phyloP scores from a whole-genome alignment of 2,888 invertebrate genomes.

The Eretmocerus hayati region DNA sequence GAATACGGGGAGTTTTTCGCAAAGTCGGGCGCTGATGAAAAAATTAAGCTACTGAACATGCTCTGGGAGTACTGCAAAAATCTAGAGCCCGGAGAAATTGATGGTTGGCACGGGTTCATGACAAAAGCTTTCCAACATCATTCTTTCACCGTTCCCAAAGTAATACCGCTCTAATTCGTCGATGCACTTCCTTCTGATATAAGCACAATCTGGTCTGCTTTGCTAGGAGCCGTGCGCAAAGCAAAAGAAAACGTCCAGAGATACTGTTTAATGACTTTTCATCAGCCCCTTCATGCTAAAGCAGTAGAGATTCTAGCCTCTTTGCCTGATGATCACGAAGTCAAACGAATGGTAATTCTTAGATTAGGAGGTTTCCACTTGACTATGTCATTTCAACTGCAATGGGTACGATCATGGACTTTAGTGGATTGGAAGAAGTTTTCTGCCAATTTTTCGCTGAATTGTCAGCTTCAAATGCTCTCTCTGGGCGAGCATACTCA shows the following conservation, averaged over 20 bases:
- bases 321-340: slow-evolving; percentile 1
- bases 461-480: slow-evolving; percentile 23
- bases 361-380: slow-evolving; percentile 31
- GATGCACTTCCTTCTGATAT: slow-evolving; percentile 18
- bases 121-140: slow-evolving; percentile 26
- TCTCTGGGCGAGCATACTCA: slow-evolving; percentile 22
- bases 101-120: slow-evolving; percentile 38
- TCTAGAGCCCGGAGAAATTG: background rate
- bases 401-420: slow-evolving; percentile 26
- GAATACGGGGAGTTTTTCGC: background rate
- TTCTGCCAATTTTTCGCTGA: slow-evolving; percentile 10
- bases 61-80: background rate
- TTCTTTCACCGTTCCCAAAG: slow-evolving; percentile 23
- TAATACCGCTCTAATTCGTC: slow-evolving; percentile 20
- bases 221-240: slow-evolving; percentile 14
- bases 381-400: slow-evolving; percentile 23
- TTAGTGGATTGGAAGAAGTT: slow-evolving; percentile 23
- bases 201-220: slow-evolving; percentile 20
- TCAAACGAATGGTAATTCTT: slow-evolving; percentile 18
- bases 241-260: background rate
- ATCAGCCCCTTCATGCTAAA: slow-evolving; percentile 24
- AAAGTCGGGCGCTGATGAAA: background rate
- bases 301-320: slow-evolving; percentile 14
- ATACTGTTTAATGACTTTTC: slow-evolving; percentile 21
- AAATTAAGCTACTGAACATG: background rate